Evolutionary conservation across 1,140 invertebrate genomes (phyloP).

Genomic region (Plectus sambesii): DNA sequence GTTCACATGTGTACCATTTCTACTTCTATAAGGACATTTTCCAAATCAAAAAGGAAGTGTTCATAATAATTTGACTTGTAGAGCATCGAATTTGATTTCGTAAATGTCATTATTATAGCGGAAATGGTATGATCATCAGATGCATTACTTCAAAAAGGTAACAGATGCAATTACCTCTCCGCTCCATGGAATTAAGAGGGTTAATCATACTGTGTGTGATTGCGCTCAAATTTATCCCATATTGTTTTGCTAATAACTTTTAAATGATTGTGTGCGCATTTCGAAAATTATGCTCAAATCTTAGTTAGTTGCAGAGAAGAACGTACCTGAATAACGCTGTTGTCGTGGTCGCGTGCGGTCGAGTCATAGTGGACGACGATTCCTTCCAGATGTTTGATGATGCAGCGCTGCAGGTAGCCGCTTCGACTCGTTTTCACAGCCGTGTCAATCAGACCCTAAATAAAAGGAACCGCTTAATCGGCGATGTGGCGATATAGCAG

Average conservation of each 20-base stretch:
- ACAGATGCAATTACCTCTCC: not conserved
- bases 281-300: not conserved
- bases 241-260: too few species aligned
- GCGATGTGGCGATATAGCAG: too few species aligned
- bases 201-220: too few species aligned
- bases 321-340: slow-evolving; percentile 70
- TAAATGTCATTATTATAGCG: slow-evolving; percentile 1
- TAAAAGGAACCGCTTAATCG: too few species aligned
- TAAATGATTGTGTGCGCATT: too few species aligned
- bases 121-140: not conserved
- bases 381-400: slow-evolving; percentile 96
- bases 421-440: slow-evolving; percentile 80
- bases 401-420: slow-evolving; percentile 91
- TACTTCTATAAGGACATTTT: too few species aligned
- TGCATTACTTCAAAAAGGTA: slow-evolving; percentile 3
- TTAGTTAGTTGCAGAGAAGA: slow-evolving; percentile 11
- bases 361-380: slow-evolving; percentile 68
- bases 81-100: slow-evolving; percentile 8
- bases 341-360: slow-evolving; percentile 86
- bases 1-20: too few species aligned
- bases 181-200: too few species aligned
- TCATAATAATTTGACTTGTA: not conserved
- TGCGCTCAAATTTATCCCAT: too few species aligned
- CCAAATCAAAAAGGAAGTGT: too few species aligned
- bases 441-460: slow-evolving; percentile 58